phyloP scores from a whole-genome alignment of 2,113 vertebrate genomes.

The Marmota flaviventris region DNA sequence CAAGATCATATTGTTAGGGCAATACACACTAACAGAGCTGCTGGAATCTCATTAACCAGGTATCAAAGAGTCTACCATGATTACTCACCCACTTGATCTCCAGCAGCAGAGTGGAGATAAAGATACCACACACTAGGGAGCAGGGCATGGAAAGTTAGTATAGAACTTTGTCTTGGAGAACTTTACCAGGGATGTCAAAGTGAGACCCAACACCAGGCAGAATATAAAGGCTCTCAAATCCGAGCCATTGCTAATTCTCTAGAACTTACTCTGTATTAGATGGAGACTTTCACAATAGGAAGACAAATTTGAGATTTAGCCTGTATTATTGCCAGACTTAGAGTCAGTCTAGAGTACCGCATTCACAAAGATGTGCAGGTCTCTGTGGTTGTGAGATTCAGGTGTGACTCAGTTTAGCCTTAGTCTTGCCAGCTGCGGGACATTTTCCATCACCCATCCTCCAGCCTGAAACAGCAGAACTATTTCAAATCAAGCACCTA shows the following conservation, averaged over 20 bases:
- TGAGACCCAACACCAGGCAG: not conserved
- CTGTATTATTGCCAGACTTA: not conserved
- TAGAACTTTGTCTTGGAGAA: not conserved
- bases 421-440: not conserved
- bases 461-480: not conserved
- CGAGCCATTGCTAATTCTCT: not conserved
- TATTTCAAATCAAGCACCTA: not conserved
- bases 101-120: not conserved
- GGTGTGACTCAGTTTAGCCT: not conserved
- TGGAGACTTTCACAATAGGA: not conserved
- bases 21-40: not conserved
- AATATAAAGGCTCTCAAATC: not conserved
- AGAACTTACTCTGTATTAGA: not conserved
- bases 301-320: not conserved
- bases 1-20: not conserved
- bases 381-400: not conserved
- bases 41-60: not conserved
- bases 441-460: not conserved
- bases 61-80: not conserved
- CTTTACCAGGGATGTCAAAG: too few species aligned
- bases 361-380: not conserved
- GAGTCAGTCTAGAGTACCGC: rapidly evolving
- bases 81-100: not conserved
- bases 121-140: not conserved
- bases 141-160: not conserved